Conservation (phyloP, 2,113 vertebrate species). For the Procavia capensis region DNA sequence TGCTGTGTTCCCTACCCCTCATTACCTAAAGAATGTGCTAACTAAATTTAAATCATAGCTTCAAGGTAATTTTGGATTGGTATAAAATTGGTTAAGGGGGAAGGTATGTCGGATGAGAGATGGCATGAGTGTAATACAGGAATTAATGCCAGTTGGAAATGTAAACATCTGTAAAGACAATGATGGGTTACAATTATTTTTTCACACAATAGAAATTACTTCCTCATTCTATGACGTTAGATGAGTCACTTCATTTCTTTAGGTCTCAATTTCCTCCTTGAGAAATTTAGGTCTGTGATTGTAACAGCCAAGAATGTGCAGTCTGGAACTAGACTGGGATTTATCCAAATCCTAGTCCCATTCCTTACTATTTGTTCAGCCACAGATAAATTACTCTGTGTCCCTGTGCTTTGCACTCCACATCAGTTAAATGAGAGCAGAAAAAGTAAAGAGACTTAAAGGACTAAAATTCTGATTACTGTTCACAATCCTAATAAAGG, state of each 20-base stretch:
- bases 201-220: too few relatives aligned
- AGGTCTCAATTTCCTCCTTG: too few relatives aligned
- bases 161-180: neutral
- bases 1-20: neutral
- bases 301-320: neutral
- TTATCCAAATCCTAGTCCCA: neutral
- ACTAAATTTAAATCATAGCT: neutral
- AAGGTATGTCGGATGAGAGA: neutral
- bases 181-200: neutral
- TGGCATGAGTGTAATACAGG: neutral
- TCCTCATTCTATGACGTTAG: too few relatives aligned
- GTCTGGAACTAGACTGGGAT: neutral
- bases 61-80: neutral
- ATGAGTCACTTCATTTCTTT: neutral
- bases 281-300: neutral
- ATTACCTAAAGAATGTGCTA: neutral
- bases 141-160: neutral
- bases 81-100: neutral
- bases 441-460: neutral
- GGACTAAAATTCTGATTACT: neutral
- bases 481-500: neutral
- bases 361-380: neutral
- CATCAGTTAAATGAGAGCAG: neutral
- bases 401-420: neutral
- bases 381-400: neutral